Evolutionary conservation across 2,888 invertebrate genomes (phyloP).

Genomic region (Xestia ashworthii): DNA sequence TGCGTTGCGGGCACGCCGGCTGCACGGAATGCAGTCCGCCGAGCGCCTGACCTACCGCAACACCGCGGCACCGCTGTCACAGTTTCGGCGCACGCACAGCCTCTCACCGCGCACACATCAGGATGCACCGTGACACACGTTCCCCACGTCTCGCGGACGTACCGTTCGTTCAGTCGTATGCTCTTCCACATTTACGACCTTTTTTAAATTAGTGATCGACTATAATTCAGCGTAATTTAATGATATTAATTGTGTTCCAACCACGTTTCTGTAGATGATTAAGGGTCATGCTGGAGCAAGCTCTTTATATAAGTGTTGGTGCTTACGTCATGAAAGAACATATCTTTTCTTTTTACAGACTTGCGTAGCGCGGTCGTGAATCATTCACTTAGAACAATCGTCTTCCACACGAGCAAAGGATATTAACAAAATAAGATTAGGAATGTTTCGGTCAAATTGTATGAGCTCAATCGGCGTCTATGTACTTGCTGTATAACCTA

Average conservation of each 20-base stretch:
- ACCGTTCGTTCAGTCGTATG: conserved; percentile 56
- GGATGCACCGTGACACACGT: conserved; percentile 59
- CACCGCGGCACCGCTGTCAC: conserved; percentile 83
- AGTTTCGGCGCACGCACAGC: conserved; percentile 84
- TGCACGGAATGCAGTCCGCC: conserved; percentile 83
- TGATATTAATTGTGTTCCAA: conserved; percentile 10
- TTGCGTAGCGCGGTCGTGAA: conserved; percentile 35
- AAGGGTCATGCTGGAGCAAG: conserved; percentile 24
- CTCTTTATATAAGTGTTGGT: conserved; percentile 23
- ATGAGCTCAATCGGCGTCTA: conserved; percentile 39
- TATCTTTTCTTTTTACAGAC: conserved; percentile 28
- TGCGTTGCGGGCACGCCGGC: conserved; percentile 72
- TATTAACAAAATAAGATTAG: conserved; percentile 49
- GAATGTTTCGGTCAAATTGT: conserved; percentile 47
- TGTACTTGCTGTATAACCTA: conserved; percentile 38
- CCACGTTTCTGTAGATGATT: conserved; percentile 13
- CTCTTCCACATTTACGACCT: conserved; percentile 59
- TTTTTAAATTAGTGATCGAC: neutral
- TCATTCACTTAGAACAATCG: conserved; percentile 42
- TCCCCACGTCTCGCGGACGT: conserved; percentile 51
- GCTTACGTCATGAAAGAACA: conserved; percentile 44
- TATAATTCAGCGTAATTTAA: conserved; percentile 6
- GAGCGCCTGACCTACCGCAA: conserved; percentile 85
- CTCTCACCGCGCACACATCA: conserved; percentile 67
- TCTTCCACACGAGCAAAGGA: conserved; percentile 33